Evolutionary conservation across 1,140 invertebrate species (phyloP).

Genomic region (Drosophila serrata): DNA sequence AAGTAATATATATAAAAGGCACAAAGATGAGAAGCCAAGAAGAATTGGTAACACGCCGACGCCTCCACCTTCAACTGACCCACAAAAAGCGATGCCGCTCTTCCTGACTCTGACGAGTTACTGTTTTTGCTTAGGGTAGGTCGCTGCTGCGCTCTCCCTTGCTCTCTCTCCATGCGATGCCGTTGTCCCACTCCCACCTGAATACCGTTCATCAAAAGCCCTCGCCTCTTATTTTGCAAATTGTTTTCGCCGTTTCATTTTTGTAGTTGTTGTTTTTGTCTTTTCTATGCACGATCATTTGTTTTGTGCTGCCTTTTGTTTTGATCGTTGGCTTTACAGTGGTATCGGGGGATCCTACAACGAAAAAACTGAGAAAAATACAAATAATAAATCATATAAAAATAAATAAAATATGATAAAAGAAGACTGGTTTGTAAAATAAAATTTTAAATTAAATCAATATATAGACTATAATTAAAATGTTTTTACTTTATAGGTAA

Average conservation of each 20-base stretch:
- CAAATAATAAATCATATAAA: neutral
- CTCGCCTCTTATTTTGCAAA: constrained; percentile 52
- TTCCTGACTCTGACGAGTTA: constrained; percentile 28
- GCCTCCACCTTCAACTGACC: constrained; percentile 48
- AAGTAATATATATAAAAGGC: constrained; percentile 2
- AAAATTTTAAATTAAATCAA: neutral
- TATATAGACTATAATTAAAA: neutral
- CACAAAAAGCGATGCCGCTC: constrained; percentile 31
- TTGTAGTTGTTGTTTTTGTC: constrained; percentile 7
- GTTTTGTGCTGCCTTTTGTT: constrained; percentile 57
- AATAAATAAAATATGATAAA: neutral
- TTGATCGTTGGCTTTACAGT: constrained; percentile 53
- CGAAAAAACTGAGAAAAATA: neutral
- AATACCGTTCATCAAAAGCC: constrained; percentile 44
- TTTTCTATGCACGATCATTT: constrained; percentile 18
- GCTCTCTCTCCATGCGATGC: neutral
- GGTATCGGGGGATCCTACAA: neutral
- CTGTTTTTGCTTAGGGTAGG: constrained; percentile 34
- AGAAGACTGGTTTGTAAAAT: neutral
- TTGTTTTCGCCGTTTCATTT: constrained; percentile 31
- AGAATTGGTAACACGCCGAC: constrained; percentile 67
- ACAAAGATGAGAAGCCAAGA: constrained; percentile 36
- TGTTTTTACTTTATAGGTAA: too few relatives aligned
- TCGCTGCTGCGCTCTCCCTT: constrained; percentile 5
- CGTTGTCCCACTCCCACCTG: constrained; percentile 6